These are phyloP conservation scores for Sparidentex hasta DNA, from an alignment of 2,797 vertebrate species.

Conservation along the genomic window DNA sequence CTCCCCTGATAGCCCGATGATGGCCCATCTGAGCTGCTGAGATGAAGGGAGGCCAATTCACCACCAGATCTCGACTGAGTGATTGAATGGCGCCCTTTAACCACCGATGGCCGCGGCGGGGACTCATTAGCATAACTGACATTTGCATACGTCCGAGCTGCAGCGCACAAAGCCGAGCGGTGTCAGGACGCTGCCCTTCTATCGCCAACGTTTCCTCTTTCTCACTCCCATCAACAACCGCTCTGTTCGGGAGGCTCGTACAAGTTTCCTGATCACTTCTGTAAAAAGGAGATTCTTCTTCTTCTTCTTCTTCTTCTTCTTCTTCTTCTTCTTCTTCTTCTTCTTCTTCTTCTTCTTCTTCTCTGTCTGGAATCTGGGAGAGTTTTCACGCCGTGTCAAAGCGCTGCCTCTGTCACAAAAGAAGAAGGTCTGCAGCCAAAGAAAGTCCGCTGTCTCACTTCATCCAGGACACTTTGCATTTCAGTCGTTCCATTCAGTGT, in stretches of 20 bases:
- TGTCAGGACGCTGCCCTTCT: constrained; percentile 65
- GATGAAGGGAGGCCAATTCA: constrained; percentile 63
- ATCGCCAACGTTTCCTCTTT: constrained; percentile 41
- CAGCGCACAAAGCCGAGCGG: constrained; percentile 62
- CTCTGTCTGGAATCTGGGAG: not conserved
- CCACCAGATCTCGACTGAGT: constrained; percentile 40
- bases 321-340: not conserved
- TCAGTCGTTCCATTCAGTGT: not conserved
- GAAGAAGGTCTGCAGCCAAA: not conserved
- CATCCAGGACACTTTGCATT: not conserved
- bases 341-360: not conserved
- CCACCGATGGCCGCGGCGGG: constrained; percentile 36
- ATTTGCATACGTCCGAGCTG: constrained; percentile 68
- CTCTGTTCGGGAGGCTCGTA: constrained; percentile 6
- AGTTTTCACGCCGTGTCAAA: constrained; percentile 4
- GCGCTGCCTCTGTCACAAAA: not conserved
- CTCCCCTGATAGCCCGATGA: constrained; percentile 54
- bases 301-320: not conserved
- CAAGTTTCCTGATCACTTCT: not conserved
- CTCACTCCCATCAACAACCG: not conserved
- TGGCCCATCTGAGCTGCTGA: constrained; percentile 46
- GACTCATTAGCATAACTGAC: constrained; percentile 65
- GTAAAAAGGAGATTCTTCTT: not conserved
- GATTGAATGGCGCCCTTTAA: constrained; percentile 79
- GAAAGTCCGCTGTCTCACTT: constrained; percentile 2